Conservation (phyloP, 2,797 vertebrate genomes). For the Pitangus sulphuratus region DNA sequence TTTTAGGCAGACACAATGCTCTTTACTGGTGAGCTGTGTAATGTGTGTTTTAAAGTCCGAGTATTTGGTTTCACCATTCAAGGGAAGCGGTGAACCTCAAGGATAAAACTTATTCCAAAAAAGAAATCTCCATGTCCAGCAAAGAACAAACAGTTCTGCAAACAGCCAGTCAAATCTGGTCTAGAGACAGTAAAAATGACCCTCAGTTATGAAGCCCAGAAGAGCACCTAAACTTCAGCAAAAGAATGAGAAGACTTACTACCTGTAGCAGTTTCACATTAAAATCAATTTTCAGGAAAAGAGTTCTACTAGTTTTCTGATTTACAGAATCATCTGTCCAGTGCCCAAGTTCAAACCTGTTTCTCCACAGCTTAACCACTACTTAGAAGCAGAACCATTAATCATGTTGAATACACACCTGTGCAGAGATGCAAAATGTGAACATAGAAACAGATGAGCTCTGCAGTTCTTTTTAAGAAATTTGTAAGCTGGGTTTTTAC, state of each 20-base stretch:
- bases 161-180: neutral
- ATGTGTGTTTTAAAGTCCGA: neutral
- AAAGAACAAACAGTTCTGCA: neutral
- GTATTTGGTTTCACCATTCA: neutral
- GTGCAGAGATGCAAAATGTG: slow-evolving; percentile 16
- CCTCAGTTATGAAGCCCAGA: neutral
- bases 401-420: slow-evolving; percentile 18
- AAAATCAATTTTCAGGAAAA: slow-evolving; percentile 40
- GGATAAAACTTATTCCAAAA: neutral
- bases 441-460: slow-evolving; percentile 35
- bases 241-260: neutral
- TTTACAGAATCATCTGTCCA: slow-evolving; percentile 21
- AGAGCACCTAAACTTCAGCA: neutral
- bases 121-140: neutral
- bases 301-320: slow-evolving; percentile 8
- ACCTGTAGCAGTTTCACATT: neutral
- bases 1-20: neutral
- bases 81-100: neutral
- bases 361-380: neutral
- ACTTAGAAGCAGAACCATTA: slow-evolving; percentile 34
- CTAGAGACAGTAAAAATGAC: neutral
- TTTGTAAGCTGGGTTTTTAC: neutral
- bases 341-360: slow-evolving; percentile 16
- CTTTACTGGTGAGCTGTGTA: accelerated
- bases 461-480: slow-evolving; percentile 39